These are phyloP conservation scores for Cnemophilus loriae DNA, from an alignment of 2,113 vertebrate genomes.

Conservation along the genomic window DNA sequence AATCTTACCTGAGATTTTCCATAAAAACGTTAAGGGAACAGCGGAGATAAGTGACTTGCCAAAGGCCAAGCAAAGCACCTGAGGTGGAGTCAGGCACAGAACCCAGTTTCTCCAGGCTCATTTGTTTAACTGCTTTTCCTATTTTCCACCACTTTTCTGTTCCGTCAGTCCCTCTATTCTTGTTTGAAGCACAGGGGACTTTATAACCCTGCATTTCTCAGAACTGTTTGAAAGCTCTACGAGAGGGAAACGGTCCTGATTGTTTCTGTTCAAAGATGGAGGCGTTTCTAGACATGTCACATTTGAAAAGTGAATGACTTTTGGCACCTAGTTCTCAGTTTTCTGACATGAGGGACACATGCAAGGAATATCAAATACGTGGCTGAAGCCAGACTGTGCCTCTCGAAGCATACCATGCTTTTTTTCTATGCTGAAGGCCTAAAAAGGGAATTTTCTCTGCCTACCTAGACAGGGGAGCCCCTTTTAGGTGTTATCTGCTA, in stretches of 20 bases:
- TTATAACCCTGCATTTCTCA: slow-evolving; percentile 26
- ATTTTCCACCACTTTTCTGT: slow-evolving; percentile 18
- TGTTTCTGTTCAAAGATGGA: slow-evolving; percentile 27
- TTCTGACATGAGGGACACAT: slow-evolving; percentile 25
- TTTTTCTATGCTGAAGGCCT: background rate
- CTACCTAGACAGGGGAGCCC: background rate
- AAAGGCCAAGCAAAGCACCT: background rate
- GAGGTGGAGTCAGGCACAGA: background rate
- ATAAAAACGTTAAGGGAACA: background rate
- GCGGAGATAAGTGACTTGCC: background rate
- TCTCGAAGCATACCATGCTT: background rate
- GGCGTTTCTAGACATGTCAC: slow-evolving; percentile 37
- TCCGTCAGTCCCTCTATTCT: slow-evolving; percentile 18
- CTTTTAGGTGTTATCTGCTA: slow-evolving; percentile 29
- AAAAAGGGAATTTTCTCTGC: slow-evolving; percentile 5
- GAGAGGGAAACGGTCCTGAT: background rate
- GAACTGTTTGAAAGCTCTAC: background rate
- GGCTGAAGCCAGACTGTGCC: background rate
- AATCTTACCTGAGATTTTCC: background rate
- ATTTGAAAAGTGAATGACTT: slow-evolving; percentile 53
- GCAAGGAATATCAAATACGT: slow-evolving; percentile 24
- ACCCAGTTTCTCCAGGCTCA: background rate
- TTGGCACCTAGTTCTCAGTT: slow-evolving; percentile 2
- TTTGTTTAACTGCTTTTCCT: slow-evolving; percentile 10
- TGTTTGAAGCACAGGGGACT: background rate